Evolutionary conservation across 2,888 invertebrate species (phyloP).

Genomic region (Drosophila phalerata): DNA sequence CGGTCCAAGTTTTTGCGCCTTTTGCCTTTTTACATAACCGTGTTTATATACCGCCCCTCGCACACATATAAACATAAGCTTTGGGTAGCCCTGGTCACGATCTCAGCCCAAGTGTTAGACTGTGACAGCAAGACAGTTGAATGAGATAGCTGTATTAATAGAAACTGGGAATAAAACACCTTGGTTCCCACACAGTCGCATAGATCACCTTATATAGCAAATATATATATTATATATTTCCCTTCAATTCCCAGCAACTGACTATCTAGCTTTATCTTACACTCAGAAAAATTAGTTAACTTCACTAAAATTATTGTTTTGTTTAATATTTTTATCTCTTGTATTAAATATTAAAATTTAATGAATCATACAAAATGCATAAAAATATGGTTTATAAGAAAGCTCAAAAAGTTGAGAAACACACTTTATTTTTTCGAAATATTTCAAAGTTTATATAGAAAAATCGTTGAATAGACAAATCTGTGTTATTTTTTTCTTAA

Average conservation of each 20-base stretch:
- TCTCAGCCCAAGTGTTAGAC: slow-evolving; percentile 7
- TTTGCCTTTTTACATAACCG: slow-evolving; percentile 51
- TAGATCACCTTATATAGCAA: slow-evolving; percentile 59
- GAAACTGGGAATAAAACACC: not conserved
- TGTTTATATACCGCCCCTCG: slow-evolving; percentile 76
- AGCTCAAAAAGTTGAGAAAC: too few relatives aligned
- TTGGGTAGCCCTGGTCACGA: slow-evolving; percentile 50
- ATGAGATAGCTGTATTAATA: not conserved
- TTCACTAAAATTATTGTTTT: too few relatives aligned
- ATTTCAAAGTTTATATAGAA: too few relatives aligned
- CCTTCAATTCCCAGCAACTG: not conserved
- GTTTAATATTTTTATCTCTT: too few relatives aligned
- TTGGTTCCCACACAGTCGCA: slow-evolving; percentile 59
- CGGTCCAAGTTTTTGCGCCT: slow-evolving; percentile 47
- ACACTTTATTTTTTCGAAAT: too few relatives aligned
- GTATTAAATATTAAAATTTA: too few relatives aligned
- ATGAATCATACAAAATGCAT: too few relatives aligned
- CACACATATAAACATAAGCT: slow-evolving; percentile 59
- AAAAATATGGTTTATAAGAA: too few relatives aligned
- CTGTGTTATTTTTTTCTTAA: too few relatives aligned
- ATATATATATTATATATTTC: not conserved
- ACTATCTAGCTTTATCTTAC: not conserved
- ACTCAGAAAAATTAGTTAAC: not conserved
- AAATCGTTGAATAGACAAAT: too few relatives aligned
- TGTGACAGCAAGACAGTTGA: not conserved